These are phyloP conservation scores for Corythornis cristatus DNA, from an alignment of 2,113 vertebrate genomes.

Conservation along the genomic window DNA sequence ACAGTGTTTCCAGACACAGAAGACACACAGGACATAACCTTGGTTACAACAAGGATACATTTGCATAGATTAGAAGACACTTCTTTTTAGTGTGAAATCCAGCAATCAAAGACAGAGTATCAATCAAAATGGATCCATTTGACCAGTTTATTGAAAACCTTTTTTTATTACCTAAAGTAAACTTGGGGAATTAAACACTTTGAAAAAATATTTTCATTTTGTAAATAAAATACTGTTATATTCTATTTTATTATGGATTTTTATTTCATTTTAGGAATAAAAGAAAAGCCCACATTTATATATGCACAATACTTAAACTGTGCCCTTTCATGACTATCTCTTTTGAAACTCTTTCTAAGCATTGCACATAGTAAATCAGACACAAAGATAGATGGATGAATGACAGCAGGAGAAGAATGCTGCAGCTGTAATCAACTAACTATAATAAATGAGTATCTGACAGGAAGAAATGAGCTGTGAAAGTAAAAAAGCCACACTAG, in stretches of 20 bases:
- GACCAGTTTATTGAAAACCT: neutral
- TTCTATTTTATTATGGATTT: neutral
- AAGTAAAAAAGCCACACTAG: constrained; percentile 43
- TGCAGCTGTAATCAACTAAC: constrained; percentile 63
- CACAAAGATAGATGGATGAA: constrained; percentile 45
- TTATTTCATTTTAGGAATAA: neutral
- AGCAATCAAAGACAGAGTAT: neutral
- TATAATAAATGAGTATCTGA: constrained; percentile 47
- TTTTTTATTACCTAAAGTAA: neutral
- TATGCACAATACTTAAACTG: neutral
- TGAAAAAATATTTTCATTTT: neutral
- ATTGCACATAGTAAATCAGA: neutral
- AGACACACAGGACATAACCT: neutral
- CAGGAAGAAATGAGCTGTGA: constrained; percentile 53
- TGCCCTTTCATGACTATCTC: neutral
- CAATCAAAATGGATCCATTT: neutral
- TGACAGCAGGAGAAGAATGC: neutral
- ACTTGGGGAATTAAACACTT: neutral
- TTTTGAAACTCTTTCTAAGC: neutral
- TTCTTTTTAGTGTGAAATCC: neutral
- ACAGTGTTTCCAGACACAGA: too few species aligned
- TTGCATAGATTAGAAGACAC: neutral
- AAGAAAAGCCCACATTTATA: neutral
- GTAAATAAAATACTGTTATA: neutral
- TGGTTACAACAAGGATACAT: neutral